A percentile compares a stretch with the other conserved stretches of the same genome.
Evolutionary conservation across 1,140 invertebrate species (phyloP).

Genomic region (Microplitis mediator): DNA sequence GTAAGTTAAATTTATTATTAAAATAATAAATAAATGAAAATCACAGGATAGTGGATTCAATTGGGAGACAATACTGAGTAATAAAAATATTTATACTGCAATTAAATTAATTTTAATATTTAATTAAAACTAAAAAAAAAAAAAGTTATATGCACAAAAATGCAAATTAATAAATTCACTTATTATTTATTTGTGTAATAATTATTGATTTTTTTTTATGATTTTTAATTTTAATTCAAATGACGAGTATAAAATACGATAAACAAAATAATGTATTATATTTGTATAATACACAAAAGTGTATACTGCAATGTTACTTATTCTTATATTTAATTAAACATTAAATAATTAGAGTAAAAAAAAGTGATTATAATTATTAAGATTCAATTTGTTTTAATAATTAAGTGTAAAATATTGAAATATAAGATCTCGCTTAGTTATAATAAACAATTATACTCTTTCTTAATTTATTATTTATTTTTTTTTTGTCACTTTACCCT

Average conservation of each 20-base stretch:
- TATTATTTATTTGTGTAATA: not conserved
- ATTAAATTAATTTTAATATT: not conserved
- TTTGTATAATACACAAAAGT: constrained; percentile 35
- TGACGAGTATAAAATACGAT: constrained; percentile 10
- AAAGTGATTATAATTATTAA: constrained; percentile 31
- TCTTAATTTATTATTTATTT: constrained; percentile 8
- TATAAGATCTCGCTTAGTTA: constrained; percentile 34
- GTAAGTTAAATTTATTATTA: not conserved
- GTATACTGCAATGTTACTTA: constrained; percentile 31
- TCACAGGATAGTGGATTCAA: not conserved
- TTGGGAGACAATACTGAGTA: not conserved
- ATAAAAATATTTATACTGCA: not conserved
- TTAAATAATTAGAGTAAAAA: constrained; percentile 14
- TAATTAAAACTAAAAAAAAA: not conserved
- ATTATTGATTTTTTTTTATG: not conserved
- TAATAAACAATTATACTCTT: constrained; percentile 10
- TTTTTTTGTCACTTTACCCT: not conserved
- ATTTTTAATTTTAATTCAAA: not conserved
- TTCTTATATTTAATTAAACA: constrained; percentile 28
- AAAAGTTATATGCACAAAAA: not conserved
- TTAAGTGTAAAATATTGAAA: constrained; percentile 34
- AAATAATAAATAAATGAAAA: not conserved
- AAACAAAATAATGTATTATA: constrained; percentile 34
- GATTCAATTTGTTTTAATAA: constrained; percentile 28
- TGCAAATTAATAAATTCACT: not conserved